These are phyloP conservation scores for Neoitamus cyanurus DNA, from an alignment of 2,888 invertebrate species.

Conservation along the genomic window DNA sequence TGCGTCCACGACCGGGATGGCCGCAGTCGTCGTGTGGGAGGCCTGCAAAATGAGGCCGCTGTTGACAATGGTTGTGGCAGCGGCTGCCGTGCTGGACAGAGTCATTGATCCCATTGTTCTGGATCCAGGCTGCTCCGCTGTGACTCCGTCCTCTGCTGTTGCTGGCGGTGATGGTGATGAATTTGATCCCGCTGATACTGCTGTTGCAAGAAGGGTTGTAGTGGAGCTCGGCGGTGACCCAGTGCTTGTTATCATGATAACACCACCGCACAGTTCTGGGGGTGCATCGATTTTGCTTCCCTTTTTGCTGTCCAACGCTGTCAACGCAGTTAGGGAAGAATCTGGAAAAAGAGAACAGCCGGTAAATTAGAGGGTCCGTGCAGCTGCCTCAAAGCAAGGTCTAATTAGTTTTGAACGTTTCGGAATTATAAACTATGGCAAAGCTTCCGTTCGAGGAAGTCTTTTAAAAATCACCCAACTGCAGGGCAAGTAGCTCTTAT, in stretches of 20 bases:
- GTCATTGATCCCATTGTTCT: background rate
- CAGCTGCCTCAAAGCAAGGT: background rate
- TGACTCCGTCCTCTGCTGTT: background rate
- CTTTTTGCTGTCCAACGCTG: background rate
- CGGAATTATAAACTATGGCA: background rate
- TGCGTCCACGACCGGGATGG: background rate
- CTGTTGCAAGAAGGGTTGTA: constrained; percentile 51
- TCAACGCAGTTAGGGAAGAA: background rate
- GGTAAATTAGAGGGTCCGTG: background rate
- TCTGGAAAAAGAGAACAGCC: background rate
- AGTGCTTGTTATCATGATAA: constrained; percentile 42
- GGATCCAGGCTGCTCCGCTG: background rate
- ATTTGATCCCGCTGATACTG: constrained; percentile 43
- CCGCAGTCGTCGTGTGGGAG: background rate
- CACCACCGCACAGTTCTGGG: background rate
- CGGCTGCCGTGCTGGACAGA: background rate
- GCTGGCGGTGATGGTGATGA: constrained; percentile 15
- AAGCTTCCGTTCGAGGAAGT: background rate
- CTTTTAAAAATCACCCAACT: background rate
- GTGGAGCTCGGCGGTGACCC: background rate
- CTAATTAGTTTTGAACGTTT: background rate
- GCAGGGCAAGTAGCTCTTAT: background rate
- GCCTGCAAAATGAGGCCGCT: background rate
- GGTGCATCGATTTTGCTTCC: constrained; percentile 4
- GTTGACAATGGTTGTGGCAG: background rate